A percentile compares a stretch with the other conserved stretches of the same genome.
phyloP scores from a whole-genome alignment of 1,140 invertebrate genomes.

The Aphelenchoides besseyi region DNA sequence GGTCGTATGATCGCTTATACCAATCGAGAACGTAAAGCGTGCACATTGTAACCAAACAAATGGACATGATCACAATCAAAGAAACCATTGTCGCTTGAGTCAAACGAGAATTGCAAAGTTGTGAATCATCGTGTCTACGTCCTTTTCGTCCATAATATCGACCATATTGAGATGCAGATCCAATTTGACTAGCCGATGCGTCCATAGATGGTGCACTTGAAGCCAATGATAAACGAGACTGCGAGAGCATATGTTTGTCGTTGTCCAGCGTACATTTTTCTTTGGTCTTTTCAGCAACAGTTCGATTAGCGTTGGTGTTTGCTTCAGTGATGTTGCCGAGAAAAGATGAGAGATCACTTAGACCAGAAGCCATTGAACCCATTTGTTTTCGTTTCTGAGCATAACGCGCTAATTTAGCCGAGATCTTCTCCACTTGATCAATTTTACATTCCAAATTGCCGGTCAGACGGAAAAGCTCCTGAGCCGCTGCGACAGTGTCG shows the following conservation, averaged over 20 bases:
- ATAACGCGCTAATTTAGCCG: slow-evolving; percentile 29
- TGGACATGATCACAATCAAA: slow-evolving; percentile 45
- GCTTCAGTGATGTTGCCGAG: slow-evolving; percentile 17
- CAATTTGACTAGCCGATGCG: slow-evolving; percentile 6
- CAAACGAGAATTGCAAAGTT: slow-evolving; percentile 41
- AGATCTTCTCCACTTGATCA: slow-evolving; percentile 53
- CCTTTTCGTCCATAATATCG: slow-evolving; percentile 18
- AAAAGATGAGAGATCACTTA: slow-evolving; percentile 28
- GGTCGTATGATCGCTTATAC: slow-evolving; percentile 59
- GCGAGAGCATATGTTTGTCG: neutral
- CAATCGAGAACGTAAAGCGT: slow-evolving; percentile 59
- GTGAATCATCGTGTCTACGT: slow-evolving; percentile 16
- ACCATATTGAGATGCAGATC: slow-evolving; percentile 17
- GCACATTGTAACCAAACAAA: slow-evolving; percentile 46
- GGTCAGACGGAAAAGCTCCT: slow-evolving; percentile 49
- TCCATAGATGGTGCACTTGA: slow-evolving; percentile 24
- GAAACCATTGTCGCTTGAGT: slow-evolving; percentile 49
- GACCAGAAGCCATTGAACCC: slow-evolving; percentile 39
- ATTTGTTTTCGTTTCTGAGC: slow-evolving; percentile 26
- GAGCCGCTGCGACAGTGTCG: slow-evolving; percentile 51
- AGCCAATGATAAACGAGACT: slow-evolving; percentile 5
- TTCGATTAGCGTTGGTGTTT: slow-evolving; percentile 28
- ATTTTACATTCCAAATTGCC: slow-evolving; percentile 55
- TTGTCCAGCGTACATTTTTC: neutral
- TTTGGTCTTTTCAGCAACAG: neutral